Percentiles rank a stretch among this genome's conserved stretches.
These are phyloP conservation scores for Epizoanthus rinbou DNA, from an alignment of 92 coral and sea anemone genomes.

Conservation along the genomic window DNA sequence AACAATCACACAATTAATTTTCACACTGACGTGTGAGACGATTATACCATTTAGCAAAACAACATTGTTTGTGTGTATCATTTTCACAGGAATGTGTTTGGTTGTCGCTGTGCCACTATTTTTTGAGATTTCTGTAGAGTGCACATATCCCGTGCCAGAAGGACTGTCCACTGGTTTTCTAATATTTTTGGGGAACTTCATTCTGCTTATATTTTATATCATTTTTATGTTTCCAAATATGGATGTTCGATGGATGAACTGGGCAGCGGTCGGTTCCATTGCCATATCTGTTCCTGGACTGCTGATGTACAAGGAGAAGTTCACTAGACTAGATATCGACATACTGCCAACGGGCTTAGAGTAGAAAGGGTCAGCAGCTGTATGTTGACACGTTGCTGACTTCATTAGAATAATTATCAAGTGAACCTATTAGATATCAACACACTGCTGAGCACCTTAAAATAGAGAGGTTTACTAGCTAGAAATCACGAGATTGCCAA, in stretches of 20 bases:
- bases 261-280: conserved; percentile 61
- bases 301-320: conserved; percentile 55
- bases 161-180: conserved; percentile 55
- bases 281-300: conserved; percentile 60
- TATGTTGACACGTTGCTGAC: not conserved
- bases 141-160: conserved; percentile 66
- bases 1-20: conserved; percentile 45
- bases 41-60: conserved; percentile 62
- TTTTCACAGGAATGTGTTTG: conserved; percentile 61
- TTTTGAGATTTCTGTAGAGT: conserved; percentile 67
- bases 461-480: too few species aligned
- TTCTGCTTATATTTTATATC: conserved; percentile 47
- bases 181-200: conserved; percentile 46
- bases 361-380: not conserved
- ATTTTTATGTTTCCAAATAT: conserved; percentile 72
- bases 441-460: too few species aligned
- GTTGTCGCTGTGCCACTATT: conserved; percentile 58
- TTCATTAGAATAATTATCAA: not conserved
- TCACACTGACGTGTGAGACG: conserved; percentile 59
- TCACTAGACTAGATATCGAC: conserved; percentile 37
- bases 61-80: conserved; percentile 57
- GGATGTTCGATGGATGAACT: conserved; percentile 75
- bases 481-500: too few species aligned
- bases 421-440: too few species aligned
- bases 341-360: conserved; percentile 18